Conservation (phyloP, 1,140 invertebrate genomes). For the Chelonus insularis region DNA sequence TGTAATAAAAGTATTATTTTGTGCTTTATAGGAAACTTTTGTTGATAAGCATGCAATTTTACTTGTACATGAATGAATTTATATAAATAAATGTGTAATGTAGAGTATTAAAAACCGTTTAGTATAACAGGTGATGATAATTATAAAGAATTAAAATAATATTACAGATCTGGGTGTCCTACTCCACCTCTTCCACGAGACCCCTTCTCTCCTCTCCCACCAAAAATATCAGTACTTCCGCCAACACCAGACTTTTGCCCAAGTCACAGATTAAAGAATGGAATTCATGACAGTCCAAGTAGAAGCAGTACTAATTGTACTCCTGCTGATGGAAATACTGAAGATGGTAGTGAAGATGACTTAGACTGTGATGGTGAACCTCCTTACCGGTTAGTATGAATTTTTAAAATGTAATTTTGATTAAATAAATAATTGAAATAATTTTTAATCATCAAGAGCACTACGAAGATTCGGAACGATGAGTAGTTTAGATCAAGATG, state of each 20-base stretch:
- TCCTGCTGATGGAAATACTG: constrained; percentile 53
- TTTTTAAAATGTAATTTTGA: background rate
- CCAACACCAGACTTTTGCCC: constrained; percentile 69
- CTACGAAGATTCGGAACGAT: constrained; percentile 71
- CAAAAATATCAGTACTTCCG: constrained; percentile 74
- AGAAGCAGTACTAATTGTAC: constrained; percentile 50
- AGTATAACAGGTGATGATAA: too few relatives aligned
- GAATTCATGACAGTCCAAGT: constrained; percentile 48
- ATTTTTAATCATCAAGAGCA: constrained; percentile 44
- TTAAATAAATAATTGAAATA: background rate
- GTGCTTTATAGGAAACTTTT: too few relatives aligned
- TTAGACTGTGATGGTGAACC: constrained; percentile 58
- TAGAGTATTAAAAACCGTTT: too few relatives aligned
- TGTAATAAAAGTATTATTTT: too few relatives aligned
- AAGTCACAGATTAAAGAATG: constrained; percentile 47
- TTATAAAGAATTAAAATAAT: background rate
- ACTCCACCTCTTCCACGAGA: constrained; percentile 52
- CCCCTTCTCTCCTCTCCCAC: constrained; percentile 61
- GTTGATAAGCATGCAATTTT: too few relatives aligned
- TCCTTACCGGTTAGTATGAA: constrained; percentile 53
- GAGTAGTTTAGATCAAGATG: constrained; percentile 71
- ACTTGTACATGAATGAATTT: too few relatives aligned
- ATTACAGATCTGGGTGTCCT: constrained; percentile 53
- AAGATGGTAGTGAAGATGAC: constrained; percentile 57
- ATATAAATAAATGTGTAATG: too few relatives aligned